A percentile compares a stretch with the other conserved stretches of the same genome.
Evolutionary conservation across 2,888 invertebrate genomes (phyloP).

Genomic region (Heteromyza rotundicornis): DNA sequence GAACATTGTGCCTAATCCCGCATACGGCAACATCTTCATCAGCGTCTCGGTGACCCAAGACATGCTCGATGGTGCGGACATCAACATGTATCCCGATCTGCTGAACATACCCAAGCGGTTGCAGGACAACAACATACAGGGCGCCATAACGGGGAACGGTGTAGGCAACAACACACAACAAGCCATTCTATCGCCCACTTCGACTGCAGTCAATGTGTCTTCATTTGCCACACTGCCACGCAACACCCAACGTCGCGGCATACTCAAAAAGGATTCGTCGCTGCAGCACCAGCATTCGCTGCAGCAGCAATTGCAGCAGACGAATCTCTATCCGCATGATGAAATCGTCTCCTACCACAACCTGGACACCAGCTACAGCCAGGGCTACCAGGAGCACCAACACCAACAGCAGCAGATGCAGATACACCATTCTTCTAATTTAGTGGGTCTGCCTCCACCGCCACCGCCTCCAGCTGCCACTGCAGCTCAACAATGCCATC

Average conservation of each 20-base stretch:
- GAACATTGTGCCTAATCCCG: constrained; percentile 60
- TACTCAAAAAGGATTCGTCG: constrained; percentile 59
- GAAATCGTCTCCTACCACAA: constrained; percentile 62
- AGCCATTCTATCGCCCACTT: constrained; percentile 2
- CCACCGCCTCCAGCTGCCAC: constrained; percentile 49
- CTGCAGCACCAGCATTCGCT: constrained; percentile 40
- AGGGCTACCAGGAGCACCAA: constrained; percentile 41
- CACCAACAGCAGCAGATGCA: constrained; percentile 38
- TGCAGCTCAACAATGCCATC: constrained; percentile 46
- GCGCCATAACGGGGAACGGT: background rate
- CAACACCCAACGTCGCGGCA: constrained; percentile 59
- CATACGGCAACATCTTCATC: constrained; percentile 77
- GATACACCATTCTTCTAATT: constrained; percentile 32
- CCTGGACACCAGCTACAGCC: constrained; percentile 56
- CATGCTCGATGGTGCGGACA: constrained; percentile 66
- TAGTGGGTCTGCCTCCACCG: constrained; percentile 48
- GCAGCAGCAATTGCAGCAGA: constrained; percentile 37
- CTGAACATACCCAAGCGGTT: constrained; percentile 72
- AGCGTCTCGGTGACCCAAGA: constrained; percentile 81
- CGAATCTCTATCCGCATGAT: constrained; percentile 60
- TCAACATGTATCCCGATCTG: constrained; percentile 81
- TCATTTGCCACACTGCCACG: constrained; percentile 65
- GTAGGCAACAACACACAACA: background rate
- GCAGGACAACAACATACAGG: constrained; percentile 46
- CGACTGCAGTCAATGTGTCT: constrained; percentile 50